Evolutionary conservation across 2,113 vertebrate genomes (phyloP).

Genomic region (Hucho hucho): DNA sequence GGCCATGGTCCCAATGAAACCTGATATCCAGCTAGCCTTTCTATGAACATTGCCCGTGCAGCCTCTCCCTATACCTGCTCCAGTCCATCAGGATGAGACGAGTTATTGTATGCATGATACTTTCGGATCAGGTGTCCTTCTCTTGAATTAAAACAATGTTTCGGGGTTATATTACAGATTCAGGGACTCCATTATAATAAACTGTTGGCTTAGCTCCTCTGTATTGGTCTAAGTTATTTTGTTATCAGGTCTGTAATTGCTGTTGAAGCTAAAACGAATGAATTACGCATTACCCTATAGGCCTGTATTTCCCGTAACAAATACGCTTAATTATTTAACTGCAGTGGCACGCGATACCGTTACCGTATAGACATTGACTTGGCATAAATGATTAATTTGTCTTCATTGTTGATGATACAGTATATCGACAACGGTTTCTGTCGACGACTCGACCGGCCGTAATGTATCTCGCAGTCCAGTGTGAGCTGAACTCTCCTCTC

Average conservation of each 20-base stretch:
- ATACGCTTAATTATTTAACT: conserved; percentile 63
- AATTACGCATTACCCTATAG: not conserved
- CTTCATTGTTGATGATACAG: conserved; percentile 52
- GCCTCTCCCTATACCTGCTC: conserved; percentile 20
- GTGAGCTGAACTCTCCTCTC: conserved; percentile 47
- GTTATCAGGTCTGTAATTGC: not conserved
- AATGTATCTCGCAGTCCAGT: conserved; percentile 36
- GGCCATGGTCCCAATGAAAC: conserved; percentile 45
- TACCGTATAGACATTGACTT: conserved; percentile 32
- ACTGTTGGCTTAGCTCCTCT: not conserved
- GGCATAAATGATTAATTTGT: conserved; percentile 59
- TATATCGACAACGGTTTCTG: conserved; percentile 18
- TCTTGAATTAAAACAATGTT: not conserved
- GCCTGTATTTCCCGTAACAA: not conserved
- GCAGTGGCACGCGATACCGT: conserved; percentile 30
- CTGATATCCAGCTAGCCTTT: conserved; percentile 35
- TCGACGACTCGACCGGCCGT: conserved; percentile 48
- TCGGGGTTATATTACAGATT: not conserved
- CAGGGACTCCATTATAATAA: not conserved
- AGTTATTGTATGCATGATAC: conserved; percentile 52
- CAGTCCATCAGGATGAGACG: conserved; percentile 46
- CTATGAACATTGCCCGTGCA: conserved; percentile 39
- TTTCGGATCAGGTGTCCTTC: conserved; percentile 55
- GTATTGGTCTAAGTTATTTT: not conserved
- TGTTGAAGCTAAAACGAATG: no score